Evolutionary conservation across 2,888 invertebrate species (phyloP).

Genomic region (Elegia similella): DNA sequence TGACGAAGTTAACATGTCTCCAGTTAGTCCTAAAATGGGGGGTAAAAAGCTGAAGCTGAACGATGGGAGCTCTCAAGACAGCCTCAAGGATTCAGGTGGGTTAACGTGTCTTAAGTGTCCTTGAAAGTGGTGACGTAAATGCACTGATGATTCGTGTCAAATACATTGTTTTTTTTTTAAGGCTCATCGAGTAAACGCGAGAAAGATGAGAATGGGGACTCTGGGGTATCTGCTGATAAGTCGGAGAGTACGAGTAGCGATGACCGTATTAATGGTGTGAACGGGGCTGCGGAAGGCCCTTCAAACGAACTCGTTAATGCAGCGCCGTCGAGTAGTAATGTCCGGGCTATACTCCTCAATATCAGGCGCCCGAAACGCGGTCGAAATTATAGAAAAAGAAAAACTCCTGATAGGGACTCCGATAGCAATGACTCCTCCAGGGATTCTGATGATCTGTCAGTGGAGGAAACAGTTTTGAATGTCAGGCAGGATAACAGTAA

Average conservation of each 20-base stretch:
- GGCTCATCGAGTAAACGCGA: slow-evolving; percentile 42
- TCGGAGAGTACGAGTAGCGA: slow-evolving; percentile 74
- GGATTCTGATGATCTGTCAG: slow-evolving; percentile 69
- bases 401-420: slow-evolving; percentile 62
- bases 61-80: slow-evolving; percentile 73
- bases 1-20: slow-evolving; percentile 63
- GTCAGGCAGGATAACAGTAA: slow-evolving; percentile 40
- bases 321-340: slow-evolving; percentile 63
- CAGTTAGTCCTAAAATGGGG: slow-evolving; percentile 53
- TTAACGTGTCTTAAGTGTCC: slow-evolving; percentile 15
- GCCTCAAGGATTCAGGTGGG: slow-evolving; percentile 58
- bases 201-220: slow-evolving; percentile 68
- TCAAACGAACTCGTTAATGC: slow-evolving; percentile 60
- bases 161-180: slow-evolving; percentile 44
- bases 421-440: slow-evolving; percentile 61
- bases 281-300: slow-evolving; percentile 45
- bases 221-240: slow-evolving; percentile 71
- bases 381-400: slow-evolving; percentile 68
- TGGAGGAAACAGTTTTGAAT: slow-evolving; percentile 41
- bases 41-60: slow-evolving; percentile 72
- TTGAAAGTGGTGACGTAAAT: slow-evolving; percentile 43
- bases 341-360: slow-evolving; percentile 59
- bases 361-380: slow-evolving; percentile 53
- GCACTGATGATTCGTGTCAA: slow-evolving; percentile 32
- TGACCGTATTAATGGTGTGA: slow-evolving; percentile 44